Evolutionary conservation across 2,888 invertebrate genomes (phyloP).

Genomic region (Leptinotarsa tumamoca): DNA sequence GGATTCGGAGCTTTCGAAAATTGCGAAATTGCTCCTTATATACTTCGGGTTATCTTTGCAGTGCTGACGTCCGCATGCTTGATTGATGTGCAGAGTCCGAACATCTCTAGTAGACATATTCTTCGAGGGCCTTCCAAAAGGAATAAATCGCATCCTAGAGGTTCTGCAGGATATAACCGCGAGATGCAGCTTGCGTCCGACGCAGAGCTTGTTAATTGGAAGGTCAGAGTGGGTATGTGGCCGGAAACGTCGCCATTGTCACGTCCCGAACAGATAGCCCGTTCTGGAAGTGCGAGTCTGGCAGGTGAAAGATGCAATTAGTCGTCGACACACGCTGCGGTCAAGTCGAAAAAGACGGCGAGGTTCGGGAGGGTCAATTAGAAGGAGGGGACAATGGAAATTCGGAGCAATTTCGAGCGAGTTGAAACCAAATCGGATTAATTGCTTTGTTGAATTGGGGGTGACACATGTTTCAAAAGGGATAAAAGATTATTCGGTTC

Average conservation of each 20-base stretch:
- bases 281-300: slow-evolving; percentile 36
- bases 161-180: slow-evolving; percentile 11
- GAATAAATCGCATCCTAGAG: not conserved
- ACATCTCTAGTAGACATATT: not conserved
- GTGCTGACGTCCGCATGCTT: not conserved
- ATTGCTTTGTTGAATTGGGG: not conserved
- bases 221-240: slow-evolving; percentile 13
- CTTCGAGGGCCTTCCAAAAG: not conserved
- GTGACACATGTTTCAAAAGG: slow-evolving; percentile 2
- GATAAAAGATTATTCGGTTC: slow-evolving; percentile 12
- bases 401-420: not conserved
- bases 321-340: slow-evolving; percentile 31
- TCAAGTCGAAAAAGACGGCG: slow-evolving; percentile 26
- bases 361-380: slow-evolving; percentile 16
- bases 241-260: slow-evolving; percentile 55
- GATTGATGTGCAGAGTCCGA: not conserved
- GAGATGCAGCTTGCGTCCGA: slow-evolving; percentile 6
- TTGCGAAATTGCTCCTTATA: not conserved
- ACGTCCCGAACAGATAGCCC: slow-evolving; percentile 55
- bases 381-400: slow-evolving; percentile 10
- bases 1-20: not conserved
- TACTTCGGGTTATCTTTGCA: not conserved
- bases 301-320: slow-evolving; percentile 47
- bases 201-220: slow-evolving; percentile 16
- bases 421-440: slow-evolving; percentile 15